phyloP scores from a whole-genome alignment of 2,888 invertebrate species.

The Drosophila kanekoi region DNA sequence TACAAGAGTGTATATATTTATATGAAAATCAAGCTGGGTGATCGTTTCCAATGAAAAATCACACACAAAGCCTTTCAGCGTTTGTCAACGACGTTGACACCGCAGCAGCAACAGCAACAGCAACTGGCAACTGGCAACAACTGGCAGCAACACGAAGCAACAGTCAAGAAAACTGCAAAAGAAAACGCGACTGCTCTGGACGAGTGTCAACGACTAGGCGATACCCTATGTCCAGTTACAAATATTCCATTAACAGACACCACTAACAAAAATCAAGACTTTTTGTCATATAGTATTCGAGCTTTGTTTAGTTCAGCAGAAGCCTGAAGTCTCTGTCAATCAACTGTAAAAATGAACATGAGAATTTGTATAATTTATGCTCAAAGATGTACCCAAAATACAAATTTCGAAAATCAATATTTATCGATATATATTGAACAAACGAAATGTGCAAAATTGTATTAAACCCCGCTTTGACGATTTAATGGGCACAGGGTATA shows the following conservation, averaged over 20 bases:
- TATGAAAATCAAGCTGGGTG: constrained; percentile 75
- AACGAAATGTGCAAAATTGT: background rate
- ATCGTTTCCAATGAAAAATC: constrained; percentile 80
- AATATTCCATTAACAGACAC: background rate
- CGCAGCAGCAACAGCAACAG: constrained; percentile 45
- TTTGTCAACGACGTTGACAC: constrained; percentile 75
- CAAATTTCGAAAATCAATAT: too few species aligned
- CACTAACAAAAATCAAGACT: too few species aligned
- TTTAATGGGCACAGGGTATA: constrained; percentile 9
- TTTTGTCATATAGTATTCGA: too few species aligned
- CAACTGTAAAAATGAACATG: too few species aligned
- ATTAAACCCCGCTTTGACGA: background rate
- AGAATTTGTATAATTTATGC: too few species aligned
- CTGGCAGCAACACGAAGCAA: constrained; percentile 69
- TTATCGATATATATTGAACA: background rate
- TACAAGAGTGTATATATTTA: background rate
- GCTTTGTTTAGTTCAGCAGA: too few species aligned
- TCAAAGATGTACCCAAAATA: too few species aligned
- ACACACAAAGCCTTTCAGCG: constrained; percentile 79
- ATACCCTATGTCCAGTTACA: background rate
- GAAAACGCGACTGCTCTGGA: constrained; percentile 41
- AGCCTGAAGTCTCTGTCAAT: too few species aligned
- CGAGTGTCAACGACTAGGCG: background rate
- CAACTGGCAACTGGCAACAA: constrained; percentile 26
- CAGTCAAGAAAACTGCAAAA: constrained; percentile 74